These are phyloP conservation scores for Acridotheres tristis DNA, from an alignment of 2,797 vertebrate species.

Conservation along the genomic window DNA sequence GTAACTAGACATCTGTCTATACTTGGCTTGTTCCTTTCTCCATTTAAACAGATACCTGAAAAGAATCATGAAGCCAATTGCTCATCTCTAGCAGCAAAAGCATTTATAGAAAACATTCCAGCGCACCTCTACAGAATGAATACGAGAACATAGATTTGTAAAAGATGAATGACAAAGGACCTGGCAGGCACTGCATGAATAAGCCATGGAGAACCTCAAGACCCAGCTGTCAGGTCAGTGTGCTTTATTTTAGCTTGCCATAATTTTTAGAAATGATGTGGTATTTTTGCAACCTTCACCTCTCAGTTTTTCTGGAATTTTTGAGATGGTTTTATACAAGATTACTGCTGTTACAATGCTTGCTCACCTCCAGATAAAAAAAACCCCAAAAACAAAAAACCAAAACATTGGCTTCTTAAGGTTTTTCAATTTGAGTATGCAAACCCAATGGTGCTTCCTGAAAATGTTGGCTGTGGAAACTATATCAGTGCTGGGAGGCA, in stretches of 20 bases:
- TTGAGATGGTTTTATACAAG: neutral
- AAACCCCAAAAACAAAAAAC: neutral
- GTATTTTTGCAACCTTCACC: neutral
- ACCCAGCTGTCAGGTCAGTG: neutral
- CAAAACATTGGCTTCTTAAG: neutral
- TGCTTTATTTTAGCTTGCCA: neutral
- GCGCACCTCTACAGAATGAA: neutral
- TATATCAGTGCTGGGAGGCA: neutral
- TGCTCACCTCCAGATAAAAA: neutral
- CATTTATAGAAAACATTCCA: neutral
- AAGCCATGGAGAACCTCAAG: neutral
- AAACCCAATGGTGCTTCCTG: neutral
- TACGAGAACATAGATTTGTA: neutral
- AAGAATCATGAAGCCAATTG: neutral
- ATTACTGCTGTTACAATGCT: neutral
- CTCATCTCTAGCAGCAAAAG: neutral
- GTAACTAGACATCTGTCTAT: neutral
- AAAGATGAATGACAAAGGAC: neutral
- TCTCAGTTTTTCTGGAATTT: neutral
- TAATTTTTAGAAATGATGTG: neutral
- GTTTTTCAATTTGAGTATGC: neutral
- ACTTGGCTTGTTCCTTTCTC: neutral
- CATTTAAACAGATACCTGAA: neutral
- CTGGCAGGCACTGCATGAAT: neutral
- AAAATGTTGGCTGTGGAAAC: neutral